Percentiles rank a stretch among this genome's conserved stretches.
phyloP scores from a whole-genome alignment of 2,113 vertebrate species.

The Diadophis punctatus region DNA sequence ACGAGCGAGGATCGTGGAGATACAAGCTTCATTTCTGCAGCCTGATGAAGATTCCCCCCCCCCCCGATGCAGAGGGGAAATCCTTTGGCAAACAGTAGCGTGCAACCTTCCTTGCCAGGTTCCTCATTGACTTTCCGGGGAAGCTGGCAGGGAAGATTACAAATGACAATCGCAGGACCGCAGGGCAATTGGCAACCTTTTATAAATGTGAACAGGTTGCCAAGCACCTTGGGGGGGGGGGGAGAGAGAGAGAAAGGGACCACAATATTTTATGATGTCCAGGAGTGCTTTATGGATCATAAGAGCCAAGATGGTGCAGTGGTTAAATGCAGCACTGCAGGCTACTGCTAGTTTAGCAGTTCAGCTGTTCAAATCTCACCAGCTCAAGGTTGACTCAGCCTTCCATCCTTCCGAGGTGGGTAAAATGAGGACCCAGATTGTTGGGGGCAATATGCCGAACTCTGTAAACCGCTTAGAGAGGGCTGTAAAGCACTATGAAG shows the following conservation, averaged over 20 bases:
- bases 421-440: too few relatives aligned
- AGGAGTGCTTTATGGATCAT: not conserved
- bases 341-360: too few relatives aligned
- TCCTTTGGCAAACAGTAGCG: not conserved
- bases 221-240: not conserved
- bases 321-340: too few relatives aligned
- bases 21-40: not conserved
- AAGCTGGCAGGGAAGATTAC: not conserved
- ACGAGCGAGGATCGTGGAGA: not conserved
- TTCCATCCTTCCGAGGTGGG: too few relatives aligned
- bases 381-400: too few relatives aligned
- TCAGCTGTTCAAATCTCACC: too few relatives aligned
- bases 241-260: not conserved
- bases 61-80: not conserved
- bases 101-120: not conserved
- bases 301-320: too few relatives aligned
- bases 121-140: not conserved
- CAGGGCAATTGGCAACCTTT: not conserved
- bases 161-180: not conserved
- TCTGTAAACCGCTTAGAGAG: too few relatives aligned
- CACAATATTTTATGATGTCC: not conserved
- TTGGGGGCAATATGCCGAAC: too few relatives aligned
- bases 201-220: not conserved
- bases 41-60: not conserved
- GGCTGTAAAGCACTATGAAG: too few relatives aligned